A percentile compares a stretch with the other conserved stretches of the same genome.
Evolutionary conservation across 2,888 invertebrate species (phyloP).

Genomic region (Omphaloscelis lunosa): DNA sequence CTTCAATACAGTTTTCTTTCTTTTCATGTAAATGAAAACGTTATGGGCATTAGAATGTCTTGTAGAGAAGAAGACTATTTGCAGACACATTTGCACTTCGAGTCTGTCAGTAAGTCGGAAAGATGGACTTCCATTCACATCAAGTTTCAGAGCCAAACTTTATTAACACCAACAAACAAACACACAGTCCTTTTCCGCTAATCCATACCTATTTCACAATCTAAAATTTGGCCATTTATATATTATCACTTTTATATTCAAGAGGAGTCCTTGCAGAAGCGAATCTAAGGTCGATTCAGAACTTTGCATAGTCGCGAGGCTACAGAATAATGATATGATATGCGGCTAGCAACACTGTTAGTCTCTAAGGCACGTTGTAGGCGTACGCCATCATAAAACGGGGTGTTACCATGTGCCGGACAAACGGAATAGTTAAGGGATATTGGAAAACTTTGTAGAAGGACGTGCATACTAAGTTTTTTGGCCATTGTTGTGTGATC

Average conservation of each 20-base stretch:
- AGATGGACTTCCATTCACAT: background rate
- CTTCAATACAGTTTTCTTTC: too few species aligned
- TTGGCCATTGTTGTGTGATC: slow-evolving; percentile 49
- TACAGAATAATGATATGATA: slow-evolving; percentile 46
- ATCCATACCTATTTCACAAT: slow-evolving; percentile 23
- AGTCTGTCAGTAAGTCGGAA: background rate
- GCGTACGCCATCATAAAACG: slow-evolving; percentile 32
- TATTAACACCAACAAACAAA: slow-evolving; percentile 13
- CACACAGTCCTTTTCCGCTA: background rate
- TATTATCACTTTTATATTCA: slow-evolving; percentile 68
- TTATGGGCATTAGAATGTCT: background rate
- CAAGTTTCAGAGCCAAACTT: background rate
- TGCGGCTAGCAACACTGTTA: slow-evolving; percentile 36
- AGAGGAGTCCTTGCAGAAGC: slow-evolving; percentile 55
- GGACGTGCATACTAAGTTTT: slow-evolving; percentile 50
- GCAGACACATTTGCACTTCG: background rate
- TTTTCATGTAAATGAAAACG: background rate
- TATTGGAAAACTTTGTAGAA: slow-evolving; percentile 48
- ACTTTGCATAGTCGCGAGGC: slow-evolving; percentile 64
- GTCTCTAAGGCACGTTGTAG: slow-evolving; percentile 41
- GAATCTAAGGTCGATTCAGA: slow-evolving; percentile 63
- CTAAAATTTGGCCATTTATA: slow-evolving; percentile 51
- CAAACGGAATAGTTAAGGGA: slow-evolving; percentile 45
- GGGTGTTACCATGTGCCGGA: slow-evolving; percentile 20
- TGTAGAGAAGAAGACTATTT: background rate